Percentiles rank a stretch among this genome's conserved stretches.
Conservation (phyloP, 2,797 vertebrate genomes). For the Microctenopoma stevenorrisi region DNA sequence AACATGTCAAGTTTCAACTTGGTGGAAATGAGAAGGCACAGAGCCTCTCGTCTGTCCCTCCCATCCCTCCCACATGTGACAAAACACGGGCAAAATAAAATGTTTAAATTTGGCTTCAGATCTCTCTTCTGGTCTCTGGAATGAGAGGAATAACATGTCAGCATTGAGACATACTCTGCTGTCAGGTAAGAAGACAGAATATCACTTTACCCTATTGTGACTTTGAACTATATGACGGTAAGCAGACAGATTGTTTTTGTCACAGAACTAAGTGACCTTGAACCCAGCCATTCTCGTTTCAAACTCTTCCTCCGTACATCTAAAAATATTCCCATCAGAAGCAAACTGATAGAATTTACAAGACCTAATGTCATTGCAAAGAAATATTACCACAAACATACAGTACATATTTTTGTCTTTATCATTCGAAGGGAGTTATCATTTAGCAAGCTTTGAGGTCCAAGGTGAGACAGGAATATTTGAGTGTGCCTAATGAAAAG, state of each 20-base stretch:
- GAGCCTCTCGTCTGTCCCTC: constrained; percentile 53
- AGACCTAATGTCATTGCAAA: constrained; percentile 81
- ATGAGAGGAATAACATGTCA: constrained; percentile 81
- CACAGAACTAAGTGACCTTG: constrained; percentile 76
- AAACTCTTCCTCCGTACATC: constrained; percentile 75
- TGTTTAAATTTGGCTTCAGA: constrained; percentile 81
- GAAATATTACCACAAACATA: constrained; percentile 78
- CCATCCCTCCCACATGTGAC: constrained; percentile 68
- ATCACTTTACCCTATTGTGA: constrained; percentile 78
- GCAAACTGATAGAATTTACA: constrained; percentile 77
- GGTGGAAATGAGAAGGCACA: constrained; percentile 50
- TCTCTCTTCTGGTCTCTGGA: constrained; percentile 63
- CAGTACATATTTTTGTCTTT: constrained; percentile 79
- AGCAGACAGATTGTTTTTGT: constrained; percentile 84
- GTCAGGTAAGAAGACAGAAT: constrained; percentile 79
- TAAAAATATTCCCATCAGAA: constrained; percentile 83
- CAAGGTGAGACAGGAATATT: constrained; percentile 80
- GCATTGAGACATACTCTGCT: constrained; percentile 71
- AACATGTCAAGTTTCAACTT: constrained; percentile 71
- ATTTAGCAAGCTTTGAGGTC: constrained; percentile 74
- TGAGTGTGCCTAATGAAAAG: constrained; percentile 82
- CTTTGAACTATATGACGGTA: constrained; percentile 81
- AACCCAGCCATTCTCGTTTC: constrained; percentile 71
- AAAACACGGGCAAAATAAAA: constrained; percentile 70
- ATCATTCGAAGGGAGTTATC: constrained; percentile 76